Evolutionary conservation across 2,113 vertebrate species (phyloP).

Genomic region (Cairina moschata): DNA sequence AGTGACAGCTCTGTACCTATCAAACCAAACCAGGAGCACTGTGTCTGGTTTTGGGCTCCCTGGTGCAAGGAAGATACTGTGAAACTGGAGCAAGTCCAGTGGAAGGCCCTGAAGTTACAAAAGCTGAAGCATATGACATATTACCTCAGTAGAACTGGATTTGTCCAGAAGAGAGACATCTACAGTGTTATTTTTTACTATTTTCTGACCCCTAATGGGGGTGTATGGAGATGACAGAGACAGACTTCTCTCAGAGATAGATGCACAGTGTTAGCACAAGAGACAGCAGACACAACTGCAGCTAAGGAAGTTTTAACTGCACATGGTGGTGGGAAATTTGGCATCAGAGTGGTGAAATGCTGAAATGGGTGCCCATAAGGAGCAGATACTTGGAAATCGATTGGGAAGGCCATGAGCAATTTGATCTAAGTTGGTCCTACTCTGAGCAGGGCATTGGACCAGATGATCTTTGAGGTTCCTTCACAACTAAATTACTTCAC

Average conservation of each 20-base stretch:
- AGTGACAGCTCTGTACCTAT: background rate
- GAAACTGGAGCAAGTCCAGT: background rate
- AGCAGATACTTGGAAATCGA: background rate
- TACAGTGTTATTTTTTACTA: background rate
- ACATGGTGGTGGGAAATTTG: background rate
- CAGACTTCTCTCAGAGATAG: too few relatives aligned
- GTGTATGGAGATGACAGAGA: background rate
- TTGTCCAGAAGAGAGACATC: background rate
- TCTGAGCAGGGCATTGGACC: background rate
- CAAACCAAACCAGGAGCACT: background rate
- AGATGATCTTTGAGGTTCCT: background rate
- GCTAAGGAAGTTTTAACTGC: background rate
- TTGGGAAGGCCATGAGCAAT: background rate
- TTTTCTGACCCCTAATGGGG: background rate
- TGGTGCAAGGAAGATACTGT: background rate
- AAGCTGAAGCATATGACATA: background rate
- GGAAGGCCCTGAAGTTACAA: background rate
- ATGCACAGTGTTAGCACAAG: background rate
- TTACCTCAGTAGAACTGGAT: background rate
- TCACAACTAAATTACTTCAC: background rate
- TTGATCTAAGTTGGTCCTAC: background rate
- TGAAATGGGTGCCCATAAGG: background rate
- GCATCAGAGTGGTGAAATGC: background rate
- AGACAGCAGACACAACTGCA: background rate
- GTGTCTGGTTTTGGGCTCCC: background rate